These are phyloP conservation scores for Bombus fervidus DNA, from an alignment of 1,140 invertebrate genomes.

Conservation along the genomic window DNA sequence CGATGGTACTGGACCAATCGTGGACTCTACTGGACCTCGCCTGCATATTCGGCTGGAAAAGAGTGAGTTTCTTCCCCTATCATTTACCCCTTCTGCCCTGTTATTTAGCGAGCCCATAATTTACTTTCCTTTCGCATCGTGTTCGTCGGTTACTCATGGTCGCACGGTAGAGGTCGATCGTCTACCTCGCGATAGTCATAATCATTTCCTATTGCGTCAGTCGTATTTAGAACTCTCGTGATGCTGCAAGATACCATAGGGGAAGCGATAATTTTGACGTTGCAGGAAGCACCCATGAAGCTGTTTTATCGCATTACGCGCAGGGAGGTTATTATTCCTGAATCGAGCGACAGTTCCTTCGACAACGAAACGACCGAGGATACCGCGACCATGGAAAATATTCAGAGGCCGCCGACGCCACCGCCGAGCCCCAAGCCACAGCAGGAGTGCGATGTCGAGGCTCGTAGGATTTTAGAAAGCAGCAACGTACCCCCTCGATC, in stretches of 20 bases:
- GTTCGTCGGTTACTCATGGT: background rate
- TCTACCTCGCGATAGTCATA: background rate
- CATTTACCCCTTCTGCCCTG: background rate
- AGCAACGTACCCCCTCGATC: slow-evolving; percentile 21
- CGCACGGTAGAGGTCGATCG: background rate
- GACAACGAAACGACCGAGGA: slow-evolving; percentile 40
- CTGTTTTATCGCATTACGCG: slow-evolving; percentile 72
- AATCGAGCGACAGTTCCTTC: slow-evolving; percentile 37
- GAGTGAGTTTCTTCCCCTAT: slow-evolving; percentile 63
- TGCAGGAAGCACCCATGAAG: slow-evolving; percentile 78
- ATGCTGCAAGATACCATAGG: slow-evolving; percentile 39
- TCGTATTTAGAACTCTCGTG: background rate
- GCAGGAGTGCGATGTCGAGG: slow-evolving; percentile 49
- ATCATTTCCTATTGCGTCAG: background rate
- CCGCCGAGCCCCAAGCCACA: slow-evolving; percentile 76
- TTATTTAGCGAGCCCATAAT: background rate
- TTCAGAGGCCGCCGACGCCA: slow-evolving; percentile 77
- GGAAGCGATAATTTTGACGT: slow-evolving; percentile 41
- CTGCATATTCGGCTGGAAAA: slow-evolving; percentile 78
- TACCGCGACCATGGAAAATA: slow-evolving; percentile 72
- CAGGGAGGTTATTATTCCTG: slow-evolving; percentile 54
- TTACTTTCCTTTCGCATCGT: background rate
- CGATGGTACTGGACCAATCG: slow-evolving; percentile 68
- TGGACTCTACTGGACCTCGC: slow-evolving; percentile 78
- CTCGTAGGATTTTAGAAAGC: slow-evolving; percentile 30